phyloP scores from a whole-genome alignment of 2,797 vertebrate species.

The Sardinella longiceps region DNA sequence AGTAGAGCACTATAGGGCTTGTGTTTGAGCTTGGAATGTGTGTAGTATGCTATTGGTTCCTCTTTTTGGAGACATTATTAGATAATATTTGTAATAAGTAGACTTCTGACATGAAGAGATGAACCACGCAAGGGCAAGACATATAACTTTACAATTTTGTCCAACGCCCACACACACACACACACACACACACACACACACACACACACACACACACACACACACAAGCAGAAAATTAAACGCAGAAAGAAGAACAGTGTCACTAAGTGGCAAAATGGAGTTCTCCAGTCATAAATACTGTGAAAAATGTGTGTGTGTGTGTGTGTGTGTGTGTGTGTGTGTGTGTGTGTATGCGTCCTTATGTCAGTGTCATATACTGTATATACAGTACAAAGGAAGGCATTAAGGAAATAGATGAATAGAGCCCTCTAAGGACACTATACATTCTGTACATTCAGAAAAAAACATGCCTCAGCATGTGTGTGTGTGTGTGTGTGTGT shows the following conservation, averaged over 20 bases:
- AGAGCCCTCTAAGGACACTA: not conserved
- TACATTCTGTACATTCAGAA: not conserved
- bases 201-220: not conserved
- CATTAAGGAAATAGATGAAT: not conserved
- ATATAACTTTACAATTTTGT: not conserved
- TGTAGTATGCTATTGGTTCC: not conserved
- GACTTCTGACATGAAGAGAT: not conserved
- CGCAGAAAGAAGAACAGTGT: too few relatives aligned
- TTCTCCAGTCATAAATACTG: not conserved
- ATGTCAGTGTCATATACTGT: too few relatives aligned
- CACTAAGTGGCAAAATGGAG: not conserved
- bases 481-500: not conserved
- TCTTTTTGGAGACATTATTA: not conserved
- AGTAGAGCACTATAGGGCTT: too few relatives aligned
- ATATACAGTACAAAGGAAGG: not conserved
- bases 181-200: not conserved
- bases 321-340: not conserved
- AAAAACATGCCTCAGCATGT: not conserved
- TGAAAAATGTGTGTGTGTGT: not conserved
- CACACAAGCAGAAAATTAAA: too few relatives aligned
- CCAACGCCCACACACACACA: not conserved
- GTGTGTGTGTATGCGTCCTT: not conserved
- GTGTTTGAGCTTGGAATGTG: too few relatives aligned
- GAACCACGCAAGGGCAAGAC: not conserved
- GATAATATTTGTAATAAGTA: too few relatives aligned